phyloP scores from a whole-genome alignment of 2,888 invertebrate species.

The Horisme vitalbata region DNA sequence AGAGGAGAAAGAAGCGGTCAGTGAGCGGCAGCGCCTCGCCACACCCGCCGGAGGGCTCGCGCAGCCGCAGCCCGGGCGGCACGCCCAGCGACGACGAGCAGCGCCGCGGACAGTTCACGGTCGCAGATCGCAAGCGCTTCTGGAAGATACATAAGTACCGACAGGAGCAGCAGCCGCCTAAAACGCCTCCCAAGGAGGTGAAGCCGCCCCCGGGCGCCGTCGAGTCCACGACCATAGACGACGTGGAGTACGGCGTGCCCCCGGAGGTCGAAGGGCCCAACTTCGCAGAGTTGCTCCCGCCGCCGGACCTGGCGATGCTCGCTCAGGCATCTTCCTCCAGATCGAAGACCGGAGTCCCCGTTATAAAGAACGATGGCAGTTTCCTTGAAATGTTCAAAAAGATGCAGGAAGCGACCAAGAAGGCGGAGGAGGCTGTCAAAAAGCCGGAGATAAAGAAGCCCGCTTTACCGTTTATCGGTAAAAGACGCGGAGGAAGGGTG shows the following conservation, averaged over 20 bases:
- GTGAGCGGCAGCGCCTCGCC: slow-evolving; percentile 46
- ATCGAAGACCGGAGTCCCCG: slow-evolving; percentile 81
- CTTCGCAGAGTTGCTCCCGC: slow-evolving; percentile 57
- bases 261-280: slow-evolving; percentile 76
- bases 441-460: slow-evolving; percentile 72
- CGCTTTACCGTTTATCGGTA: slow-evolving; percentile 85
- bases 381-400: slow-evolving; percentile 96
- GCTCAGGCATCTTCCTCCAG: slow-evolving; percentile 61
- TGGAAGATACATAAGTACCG: slow-evolving; percentile 69
- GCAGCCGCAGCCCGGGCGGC: slow-evolving; percentile 49
- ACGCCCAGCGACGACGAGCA: slow-evolving; percentile 65
- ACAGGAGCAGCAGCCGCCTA: slow-evolving; percentile 54
- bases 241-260: slow-evolving; percentile 71
- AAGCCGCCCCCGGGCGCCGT: slow-evolving; percentile 71
- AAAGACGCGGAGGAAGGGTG: slow-evolving; percentile 92
- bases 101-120: slow-evolving; percentile 74
- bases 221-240: slow-evolving; percentile 59
- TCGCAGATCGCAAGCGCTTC: slow-evolving; percentile 71
- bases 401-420: slow-evolving; percentile 87
- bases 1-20: slow-evolving; percentile 40
- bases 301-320: slow-evolving; percentile 25
- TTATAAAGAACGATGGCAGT: slow-evolving; percentile 93
- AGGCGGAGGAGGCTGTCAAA: slow-evolving; percentile 62
- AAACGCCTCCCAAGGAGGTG: slow-evolving; percentile 61
- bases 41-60: slow-evolving; percentile 46